These are phyloP conservation scores for Oncorhynchus gorbuscha DNA, from an alignment of 2,113 vertebrate species.

Conservation along the genomic window DNA sequence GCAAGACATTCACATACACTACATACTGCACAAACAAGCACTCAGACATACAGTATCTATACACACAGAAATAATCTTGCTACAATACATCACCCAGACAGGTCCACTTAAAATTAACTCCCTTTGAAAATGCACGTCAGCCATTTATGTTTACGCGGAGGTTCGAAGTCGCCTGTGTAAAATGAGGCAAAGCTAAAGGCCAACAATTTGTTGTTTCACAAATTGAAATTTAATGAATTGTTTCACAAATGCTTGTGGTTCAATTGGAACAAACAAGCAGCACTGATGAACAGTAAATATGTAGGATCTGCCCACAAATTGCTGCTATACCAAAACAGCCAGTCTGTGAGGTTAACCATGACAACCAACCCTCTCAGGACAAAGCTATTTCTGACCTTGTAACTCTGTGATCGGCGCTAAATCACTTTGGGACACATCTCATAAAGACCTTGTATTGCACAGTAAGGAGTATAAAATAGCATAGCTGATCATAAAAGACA, in stretches of 20 bases:
- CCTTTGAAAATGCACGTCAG: neutral
- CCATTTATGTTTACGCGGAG: conserved; percentile 1
- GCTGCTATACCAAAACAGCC: conserved; percentile 3
- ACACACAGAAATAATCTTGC: neutral
- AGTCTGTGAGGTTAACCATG: conserved; percentile 33
- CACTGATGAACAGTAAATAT: conserved; percentile 11
- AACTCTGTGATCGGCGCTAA: conserved; percentile 22
- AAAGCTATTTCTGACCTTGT: conserved; percentile 35
- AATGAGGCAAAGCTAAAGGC: neutral
- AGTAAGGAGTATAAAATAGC: conserved; percentile 1
- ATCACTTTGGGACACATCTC: conserved; percentile 9
- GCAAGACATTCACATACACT: neutral
- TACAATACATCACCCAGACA: too few species aligned
- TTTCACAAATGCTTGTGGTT: conserved; percentile 10
- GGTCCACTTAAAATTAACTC: neutral
- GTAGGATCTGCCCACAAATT: conserved; percentile 11
- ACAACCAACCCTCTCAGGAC: neutral
- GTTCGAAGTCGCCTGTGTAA: neutral
- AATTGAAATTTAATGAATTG: neutral
- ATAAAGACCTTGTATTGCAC: neutral
- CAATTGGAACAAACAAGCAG: conserved; percentile 12
- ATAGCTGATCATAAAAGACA: neutral
- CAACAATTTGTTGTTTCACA: conserved; percentile 6
- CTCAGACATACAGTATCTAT: neutral
- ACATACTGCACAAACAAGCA: neutral